Percentiles rank a stretch among this genome's conserved stretches.
Evolutionary conservation across 2,797 vertebrate species (phyloP).

Genomic region (Myotis pilosus): DNA sequence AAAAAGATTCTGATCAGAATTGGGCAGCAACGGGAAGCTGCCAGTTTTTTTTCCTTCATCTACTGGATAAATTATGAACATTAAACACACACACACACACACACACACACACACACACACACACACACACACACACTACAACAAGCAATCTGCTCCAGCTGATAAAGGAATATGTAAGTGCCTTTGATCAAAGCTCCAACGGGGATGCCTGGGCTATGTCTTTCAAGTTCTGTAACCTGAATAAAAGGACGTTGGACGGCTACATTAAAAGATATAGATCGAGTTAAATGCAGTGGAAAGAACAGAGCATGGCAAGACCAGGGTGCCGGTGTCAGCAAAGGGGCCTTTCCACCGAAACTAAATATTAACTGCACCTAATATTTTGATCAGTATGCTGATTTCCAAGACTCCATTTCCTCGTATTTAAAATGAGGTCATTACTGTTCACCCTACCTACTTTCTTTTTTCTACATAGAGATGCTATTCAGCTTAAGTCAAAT

Average conservation of each 20-base stretch:
- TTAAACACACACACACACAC: background rate
- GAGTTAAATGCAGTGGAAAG: background rate
- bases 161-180: background rate
- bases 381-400: background rate
- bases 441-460: background rate
- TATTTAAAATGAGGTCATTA: background rate
- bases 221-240: background rate
- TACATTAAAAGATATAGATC: background rate
- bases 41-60: background rate
- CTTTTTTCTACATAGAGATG: background rate
- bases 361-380: background rate
- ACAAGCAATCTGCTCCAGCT: background rate
- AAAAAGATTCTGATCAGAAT: background rate
- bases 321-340: background rate
- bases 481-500: background rate
- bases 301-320: background rate
- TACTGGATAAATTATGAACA: background rate
- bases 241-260: background rate
- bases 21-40: fast-evolving
- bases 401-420: background rate
- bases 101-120: background rate
- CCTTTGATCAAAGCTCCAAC: background rate
- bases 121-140: background rate
- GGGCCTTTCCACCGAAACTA: background rate
- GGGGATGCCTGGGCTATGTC: background rate